A percentile compares a stretch with the other conserved stretches of the same genome.
These are phyloP conservation scores for Scaeva pyrastri DNA, from an alignment of 2,888 invertebrate species.

Conservation along the genomic window DNA sequence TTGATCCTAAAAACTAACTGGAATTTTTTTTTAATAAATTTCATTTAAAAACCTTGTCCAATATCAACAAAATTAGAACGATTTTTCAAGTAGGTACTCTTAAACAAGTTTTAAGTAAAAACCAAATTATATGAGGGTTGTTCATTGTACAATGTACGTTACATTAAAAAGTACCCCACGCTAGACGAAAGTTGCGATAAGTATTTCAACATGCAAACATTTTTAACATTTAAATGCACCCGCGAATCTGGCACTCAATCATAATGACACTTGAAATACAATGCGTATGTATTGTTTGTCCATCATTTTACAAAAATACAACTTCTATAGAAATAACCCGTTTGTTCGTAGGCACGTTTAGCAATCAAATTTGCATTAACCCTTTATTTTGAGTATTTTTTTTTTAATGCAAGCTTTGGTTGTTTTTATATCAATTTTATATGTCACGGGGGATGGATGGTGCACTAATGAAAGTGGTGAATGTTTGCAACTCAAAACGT, in stretches of 20 bases:
- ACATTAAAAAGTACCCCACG: neutral
- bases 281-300: constrained; percentile 27
- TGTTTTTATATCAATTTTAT: constrained; percentile 30
- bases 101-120: neutral
- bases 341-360: no score
- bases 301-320: neutral
- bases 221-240: constrained; percentile 9
- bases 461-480: constrained; percentile 9
- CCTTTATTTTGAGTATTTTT: constrained; percentile 14
- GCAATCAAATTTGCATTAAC: constrained; percentile 24
- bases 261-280: constrained; percentile 65
- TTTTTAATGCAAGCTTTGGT: constrained; percentile 42
- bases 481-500: constrained; percentile 1
- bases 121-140: constrained; percentile 10
- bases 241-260: constrained; percentile 53
- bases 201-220: constrained; percentile 1
- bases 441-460: neutral
- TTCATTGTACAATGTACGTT: neutral
- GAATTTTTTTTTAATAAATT: neutral
- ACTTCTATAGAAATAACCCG: constrained; percentile 42
- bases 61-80: neutral
- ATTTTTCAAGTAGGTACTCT: constrained; percentile 10
- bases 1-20: neutral
- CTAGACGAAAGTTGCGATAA: no score
- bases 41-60: neutral